Conservation (phyloP, 2,113 vertebrate species). For the Calidris pygmaea region DNA sequence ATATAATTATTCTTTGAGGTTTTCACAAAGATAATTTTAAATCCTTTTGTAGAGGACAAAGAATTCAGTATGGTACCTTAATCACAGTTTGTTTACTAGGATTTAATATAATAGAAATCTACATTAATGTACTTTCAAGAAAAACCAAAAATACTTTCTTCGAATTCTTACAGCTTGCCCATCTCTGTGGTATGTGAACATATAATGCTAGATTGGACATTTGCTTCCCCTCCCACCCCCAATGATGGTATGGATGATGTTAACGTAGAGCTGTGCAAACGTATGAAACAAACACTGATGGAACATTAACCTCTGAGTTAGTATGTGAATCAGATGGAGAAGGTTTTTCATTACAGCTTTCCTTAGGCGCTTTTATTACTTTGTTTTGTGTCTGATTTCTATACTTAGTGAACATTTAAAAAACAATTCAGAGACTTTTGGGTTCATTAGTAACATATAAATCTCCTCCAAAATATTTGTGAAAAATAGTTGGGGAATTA, state of each 20-base stretch:
- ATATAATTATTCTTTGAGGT: neutral
- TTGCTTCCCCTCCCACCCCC: rapidly evolving
- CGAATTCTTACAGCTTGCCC: neutral
- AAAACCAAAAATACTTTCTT: neutral
- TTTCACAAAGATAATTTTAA: neutral
- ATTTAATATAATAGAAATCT: neutral
- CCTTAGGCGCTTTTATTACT: neutral
- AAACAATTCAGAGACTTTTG: neutral
- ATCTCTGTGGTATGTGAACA: neutral
- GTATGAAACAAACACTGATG: neutral
- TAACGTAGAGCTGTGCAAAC: neutral
- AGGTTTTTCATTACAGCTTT: neutral
- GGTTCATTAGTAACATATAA: neutral
- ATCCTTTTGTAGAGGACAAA: neutral
- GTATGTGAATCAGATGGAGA: neutral
- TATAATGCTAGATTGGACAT: neutral
- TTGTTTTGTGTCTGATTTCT: neutral
- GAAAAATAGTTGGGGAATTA: neutral
- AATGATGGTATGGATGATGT: neutral
- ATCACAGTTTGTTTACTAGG: neutral
- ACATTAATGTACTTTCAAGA: neutral
- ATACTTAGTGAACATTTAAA: neutral
- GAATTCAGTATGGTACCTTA: neutral
- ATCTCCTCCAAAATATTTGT: neutral
- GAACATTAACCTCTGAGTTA: neutral